phyloP scores from a whole-genome alignment of 2,888 invertebrate genomes.

The Drosophila hamatofila region DNA sequence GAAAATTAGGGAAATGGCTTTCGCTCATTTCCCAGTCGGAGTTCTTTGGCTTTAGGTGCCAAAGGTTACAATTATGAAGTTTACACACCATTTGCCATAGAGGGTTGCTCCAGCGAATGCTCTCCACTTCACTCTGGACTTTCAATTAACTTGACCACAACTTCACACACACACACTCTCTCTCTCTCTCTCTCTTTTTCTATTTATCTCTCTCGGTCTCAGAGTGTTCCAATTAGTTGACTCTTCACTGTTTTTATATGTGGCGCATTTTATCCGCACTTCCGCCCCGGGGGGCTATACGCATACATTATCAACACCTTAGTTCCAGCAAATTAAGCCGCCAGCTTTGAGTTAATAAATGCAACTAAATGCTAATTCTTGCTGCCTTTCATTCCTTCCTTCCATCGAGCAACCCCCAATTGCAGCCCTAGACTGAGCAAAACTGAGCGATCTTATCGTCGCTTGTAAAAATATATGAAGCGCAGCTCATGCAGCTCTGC shows the following conservation, averaged over 20 bases:
- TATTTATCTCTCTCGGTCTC: constrained; percentile 6
- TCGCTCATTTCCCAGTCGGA: constrained; percentile 62
- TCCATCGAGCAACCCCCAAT: constrained; percentile 41
- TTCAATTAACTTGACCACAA: constrained; percentile 53
- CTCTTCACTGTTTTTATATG: constrained; percentile 31
- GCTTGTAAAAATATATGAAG: constrained; percentile 62
- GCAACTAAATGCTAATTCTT: constrained; percentile 54
- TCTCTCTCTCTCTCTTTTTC: neutral
- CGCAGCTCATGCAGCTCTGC: constrained; percentile 32
- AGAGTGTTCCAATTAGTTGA: constrained; percentile 40
- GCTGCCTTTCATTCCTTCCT: neutral
- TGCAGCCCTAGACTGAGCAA: constrained; percentile 10
- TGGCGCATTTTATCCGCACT: constrained; percentile 55
- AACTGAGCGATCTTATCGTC: constrained; percentile 46
- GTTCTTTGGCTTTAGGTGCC: constrained; percentile 59
- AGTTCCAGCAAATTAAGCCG: constrained; percentile 79
- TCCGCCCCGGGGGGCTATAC: constrained; percentile 27
- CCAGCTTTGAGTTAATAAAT: constrained; percentile 64
- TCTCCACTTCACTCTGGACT: constrained; percentile 14
- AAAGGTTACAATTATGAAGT: constrained; percentile 82
- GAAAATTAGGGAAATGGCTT: constrained; percentile 82
- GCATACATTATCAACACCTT: constrained; percentile 80
- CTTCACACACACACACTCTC: neutral
- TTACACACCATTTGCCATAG: constrained; percentile 76
- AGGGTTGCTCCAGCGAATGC: constrained; percentile 36